These are phyloP conservation scores for Zosterops lateralis DNA, from an alignment of 2,113 vertebrate genomes.

Conservation along the genomic window DNA sequence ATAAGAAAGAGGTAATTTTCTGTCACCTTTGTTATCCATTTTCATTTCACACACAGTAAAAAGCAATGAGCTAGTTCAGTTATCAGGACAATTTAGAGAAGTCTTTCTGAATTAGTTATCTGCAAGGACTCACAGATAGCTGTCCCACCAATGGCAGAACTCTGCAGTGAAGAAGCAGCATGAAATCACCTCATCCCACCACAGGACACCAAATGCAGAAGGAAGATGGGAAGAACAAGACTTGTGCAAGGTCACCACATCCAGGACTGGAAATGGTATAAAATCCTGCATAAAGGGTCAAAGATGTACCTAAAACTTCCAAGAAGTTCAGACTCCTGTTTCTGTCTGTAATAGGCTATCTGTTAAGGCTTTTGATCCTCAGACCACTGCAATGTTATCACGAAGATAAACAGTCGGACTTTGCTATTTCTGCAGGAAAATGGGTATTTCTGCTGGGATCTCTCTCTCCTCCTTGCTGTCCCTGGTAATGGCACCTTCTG, in stretches of 20 bases:
- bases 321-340: neutral
- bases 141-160: neutral
- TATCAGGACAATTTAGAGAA: neutral
- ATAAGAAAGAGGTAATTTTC: slow-evolving; percentile 45
- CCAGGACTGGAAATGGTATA: neutral
- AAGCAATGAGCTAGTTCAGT: neutral
- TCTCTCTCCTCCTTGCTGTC: neutral
- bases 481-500: neutral
- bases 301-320: neutral
- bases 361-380: neutral
- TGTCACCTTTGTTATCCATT: slow-evolving; percentile 2
- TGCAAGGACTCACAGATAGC: neutral
- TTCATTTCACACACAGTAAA: neutral
- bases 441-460: neutral
- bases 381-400: neutral
- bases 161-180: rapidly evolving
- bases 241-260: neutral
- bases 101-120: neutral
- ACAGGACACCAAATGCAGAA: neutral
- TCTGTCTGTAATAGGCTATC: neutral
- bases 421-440: neutral
- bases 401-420: neutral
- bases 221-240: neutral
- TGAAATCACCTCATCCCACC: neutral
- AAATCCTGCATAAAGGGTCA: neutral